Base-by-base conservation (phyloP, 2,113 vertebrate genomes). In the Callipepla squamata region DNA sequence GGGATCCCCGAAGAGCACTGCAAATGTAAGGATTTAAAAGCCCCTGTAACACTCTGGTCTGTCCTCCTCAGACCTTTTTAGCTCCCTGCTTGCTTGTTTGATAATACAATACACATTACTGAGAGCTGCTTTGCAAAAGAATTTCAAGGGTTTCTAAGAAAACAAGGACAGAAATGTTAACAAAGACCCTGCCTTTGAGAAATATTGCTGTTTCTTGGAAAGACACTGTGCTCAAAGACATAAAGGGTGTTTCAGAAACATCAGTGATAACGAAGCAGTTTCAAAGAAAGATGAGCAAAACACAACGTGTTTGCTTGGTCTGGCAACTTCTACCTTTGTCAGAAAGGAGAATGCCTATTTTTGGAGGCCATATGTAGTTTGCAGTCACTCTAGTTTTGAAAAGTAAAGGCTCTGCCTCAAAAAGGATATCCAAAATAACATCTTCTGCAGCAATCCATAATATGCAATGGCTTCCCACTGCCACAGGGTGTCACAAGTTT, bases 401-500 rank as follows among this genome's bases (percentile, higher is more conserved):
- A 87, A 77, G 11, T 2, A 5, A 76, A 82, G 32, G 32, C 25
- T 78, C 40, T 38, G 15, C 7, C 19, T 42, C 13, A 9, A 67
- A 74, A 68, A 91, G 9, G 13, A 22, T 40, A 9, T 62, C 34
- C 63, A 74, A 92, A 79, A 70, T 4, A 28, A 28, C 2, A 34
- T 55, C 50, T 58, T 81, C 13, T 51, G 67, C 7, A 20, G 32
- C 2, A 86, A 23, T 13, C 66, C 13, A 16, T 6, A 17, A 63
- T 38, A 86, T 85, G 96, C 85, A 97, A 48, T 95, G 80, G 79
- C 95, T 93, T 23, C n/a, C 21, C 75, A 62, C 79, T 70, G 80
- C 97, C 96, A 97, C 96, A 94, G 95, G 96, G 96, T 96, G 96
- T 97, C 97, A 97, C 80, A 96, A 95, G 94, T 78, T 97, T 89